Evolutionary conservation across 2,113 vertebrate genomes (phyloP).

Genomic region (Oncorhynchus gorbuscha): DNA sequence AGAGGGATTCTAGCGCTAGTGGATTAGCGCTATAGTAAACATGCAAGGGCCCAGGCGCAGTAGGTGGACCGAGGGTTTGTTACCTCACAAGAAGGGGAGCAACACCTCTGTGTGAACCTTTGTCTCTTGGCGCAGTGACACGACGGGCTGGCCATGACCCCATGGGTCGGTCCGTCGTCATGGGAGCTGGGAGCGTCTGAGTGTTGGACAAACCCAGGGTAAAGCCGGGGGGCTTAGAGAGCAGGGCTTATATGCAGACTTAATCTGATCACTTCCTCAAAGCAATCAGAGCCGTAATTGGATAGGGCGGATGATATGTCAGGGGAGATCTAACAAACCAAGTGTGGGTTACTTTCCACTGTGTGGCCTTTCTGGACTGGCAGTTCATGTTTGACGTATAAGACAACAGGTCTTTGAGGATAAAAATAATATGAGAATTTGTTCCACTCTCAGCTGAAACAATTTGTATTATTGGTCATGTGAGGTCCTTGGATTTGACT

Average conservation of each 20-base stretch:
- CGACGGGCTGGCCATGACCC: constrained; percentile 33
- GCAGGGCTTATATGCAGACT: constrained; percentile 48
- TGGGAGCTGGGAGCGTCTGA: constrained; percentile 30
- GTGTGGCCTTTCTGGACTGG: background rate
- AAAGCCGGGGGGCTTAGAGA: constrained; percentile 51
- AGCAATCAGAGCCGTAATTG: background rate
- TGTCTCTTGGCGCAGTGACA: constrained; percentile 14
- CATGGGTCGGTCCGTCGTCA: constrained; percentile 47
- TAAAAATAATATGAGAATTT: too few relatives aligned
- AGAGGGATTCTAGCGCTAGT: constrained; percentile 47
- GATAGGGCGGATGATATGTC: constrained; percentile 6
- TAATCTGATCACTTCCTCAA: constrained; percentile 51
- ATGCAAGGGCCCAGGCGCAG: constrained; percentile 49
- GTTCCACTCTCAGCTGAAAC: too few relatives aligned
- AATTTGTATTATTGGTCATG: too few relatives aligned
- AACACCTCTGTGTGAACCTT: constrained; percentile 42
- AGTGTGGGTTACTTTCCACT: background rate
- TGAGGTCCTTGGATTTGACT: too few relatives aligned
- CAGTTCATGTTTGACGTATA: background rate
- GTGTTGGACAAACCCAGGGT: constrained; percentile 53
- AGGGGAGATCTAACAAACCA: background rate
- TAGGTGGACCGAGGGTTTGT: constrained; percentile 22
- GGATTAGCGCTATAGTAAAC: constrained; percentile 63
- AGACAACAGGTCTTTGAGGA: background rate
- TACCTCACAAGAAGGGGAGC: constrained; percentile 33